These are phyloP conservation scores for Meloidogyne exigua DNA, from an alignment of 1,140 invertebrate species.

Conservation along the genomic window DNA sequence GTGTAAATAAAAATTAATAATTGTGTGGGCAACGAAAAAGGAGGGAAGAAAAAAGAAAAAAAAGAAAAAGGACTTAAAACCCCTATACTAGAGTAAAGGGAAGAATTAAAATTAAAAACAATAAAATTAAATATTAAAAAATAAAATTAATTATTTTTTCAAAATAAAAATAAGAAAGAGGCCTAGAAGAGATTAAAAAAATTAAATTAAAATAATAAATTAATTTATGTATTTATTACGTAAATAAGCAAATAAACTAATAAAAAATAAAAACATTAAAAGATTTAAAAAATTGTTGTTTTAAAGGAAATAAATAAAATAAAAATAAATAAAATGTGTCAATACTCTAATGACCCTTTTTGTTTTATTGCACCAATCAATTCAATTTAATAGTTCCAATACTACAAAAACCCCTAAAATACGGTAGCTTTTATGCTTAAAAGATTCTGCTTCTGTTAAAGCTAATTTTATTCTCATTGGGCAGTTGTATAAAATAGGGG, in stretches of 20 bases:
- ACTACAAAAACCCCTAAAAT: background rate
- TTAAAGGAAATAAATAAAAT: background rate
- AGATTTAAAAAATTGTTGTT: background rate
- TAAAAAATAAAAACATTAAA: background rate
- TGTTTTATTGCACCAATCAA: too few species aligned
- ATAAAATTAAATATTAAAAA: background rate
- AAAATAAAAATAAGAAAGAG: background rate
- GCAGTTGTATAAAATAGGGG: background rate
- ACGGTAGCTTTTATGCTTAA: background rate
- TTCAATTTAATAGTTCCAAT: background rate
- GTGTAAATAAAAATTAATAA: too few species aligned
- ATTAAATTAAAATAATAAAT: background rate
- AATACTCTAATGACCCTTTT: background rate
- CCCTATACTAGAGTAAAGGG: background rate
- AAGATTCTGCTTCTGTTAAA: background rate
- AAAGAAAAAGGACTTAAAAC: background rate
- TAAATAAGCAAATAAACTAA: background rate
- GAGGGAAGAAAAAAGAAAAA: background rate
- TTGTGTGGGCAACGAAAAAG: too few species aligned
- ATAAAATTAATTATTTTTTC: too few species aligned
- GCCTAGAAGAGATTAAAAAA: background rate
- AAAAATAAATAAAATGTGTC: background rate
- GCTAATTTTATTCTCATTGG: background rate
- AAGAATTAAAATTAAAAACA: too few species aligned
- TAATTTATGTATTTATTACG: background rate